Evolutionary conservation across 2,888 invertebrate genomes (phyloP).

Genomic region (Ophion slaviceki): DNA sequence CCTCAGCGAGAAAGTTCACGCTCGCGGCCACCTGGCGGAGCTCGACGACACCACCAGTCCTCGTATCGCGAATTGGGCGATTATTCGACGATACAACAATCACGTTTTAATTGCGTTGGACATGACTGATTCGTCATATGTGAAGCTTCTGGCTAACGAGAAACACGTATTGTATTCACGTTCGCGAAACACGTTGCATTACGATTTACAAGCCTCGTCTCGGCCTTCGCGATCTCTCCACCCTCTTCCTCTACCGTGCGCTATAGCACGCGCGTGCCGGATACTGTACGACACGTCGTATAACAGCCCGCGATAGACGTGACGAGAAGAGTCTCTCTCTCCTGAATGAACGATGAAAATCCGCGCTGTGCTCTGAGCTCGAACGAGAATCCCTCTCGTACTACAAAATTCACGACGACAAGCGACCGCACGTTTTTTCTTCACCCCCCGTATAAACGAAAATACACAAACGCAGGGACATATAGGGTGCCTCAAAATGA

Average conservation of each 20-base stretch:
- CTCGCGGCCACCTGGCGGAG: neutral
- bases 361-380: conserved; percentile 23
- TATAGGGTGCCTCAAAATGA: too few species aligned
- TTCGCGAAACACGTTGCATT: conserved; percentile 37
- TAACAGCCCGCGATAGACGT: conserved; percentile 50
- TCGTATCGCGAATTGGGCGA: neutral
- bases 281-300: conserved; percentile 53
- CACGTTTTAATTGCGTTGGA: neutral
- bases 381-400: conserved; percentile 14
- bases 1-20: conserved; percentile 10
- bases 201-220: conserved; percentile 55
- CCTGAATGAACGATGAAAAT: conserved; percentile 60
- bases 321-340: conserved; percentile 51
- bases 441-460: conserved; percentile 48
- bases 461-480: neutral
- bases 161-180: conserved; percentile 51
- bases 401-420: conserved; percentile 51
- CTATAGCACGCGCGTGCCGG: conserved; percentile 44
- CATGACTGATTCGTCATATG: conserved; percentile 27
- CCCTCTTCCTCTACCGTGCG: neutral
- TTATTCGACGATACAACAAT: neutral
- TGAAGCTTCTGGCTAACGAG: conserved; percentile 32
- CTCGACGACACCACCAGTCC: neutral
- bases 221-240: conserved; percentile 17
- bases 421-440: conserved; percentile 43